phyloP scores from a whole-genome alignment of 1,140 invertebrate species.

The Macrobrachium nipponense region DNA sequence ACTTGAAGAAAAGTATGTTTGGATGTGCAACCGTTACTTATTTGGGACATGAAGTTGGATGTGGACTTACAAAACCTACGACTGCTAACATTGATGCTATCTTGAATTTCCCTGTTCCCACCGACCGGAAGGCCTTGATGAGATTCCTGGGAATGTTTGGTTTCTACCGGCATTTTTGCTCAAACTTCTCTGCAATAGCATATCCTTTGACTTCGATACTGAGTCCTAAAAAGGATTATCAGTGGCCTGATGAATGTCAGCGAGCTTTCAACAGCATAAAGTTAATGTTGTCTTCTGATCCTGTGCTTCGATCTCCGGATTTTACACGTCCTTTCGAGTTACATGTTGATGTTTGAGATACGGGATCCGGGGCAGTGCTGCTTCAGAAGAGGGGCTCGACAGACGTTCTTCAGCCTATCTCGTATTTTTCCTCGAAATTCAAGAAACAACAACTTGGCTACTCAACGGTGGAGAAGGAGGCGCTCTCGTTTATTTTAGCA shows the following conservation, averaged over 20 bases:
- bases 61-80: neutral
- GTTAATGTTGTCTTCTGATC: neutral
- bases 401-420: too few relatives aligned
- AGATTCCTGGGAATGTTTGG: conserved; percentile 3
- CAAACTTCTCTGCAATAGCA: neutral
- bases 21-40: neutral
- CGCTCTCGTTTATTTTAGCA: too few relatives aligned
- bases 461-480: too few relatives aligned
- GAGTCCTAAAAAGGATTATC: neutral
- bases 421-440: too few relatives aligned
- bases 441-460: too few relatives aligned
- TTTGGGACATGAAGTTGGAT: conserved; percentile 3
- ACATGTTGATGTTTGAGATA: too few relatives aligned
- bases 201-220: neutral
- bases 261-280: neutral
- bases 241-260: conserved; percentile 2
- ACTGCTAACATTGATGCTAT: neutral
- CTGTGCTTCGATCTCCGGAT: neutral
- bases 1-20: neutral
- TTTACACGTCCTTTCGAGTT: neutral
- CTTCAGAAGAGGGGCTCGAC: too few relatives aligned
- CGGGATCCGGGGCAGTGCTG: too few relatives aligned
- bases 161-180: neutral
- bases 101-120: neutral
- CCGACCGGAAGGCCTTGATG: neutral